Conservation (phyloP, 1,140 invertebrate genomes). For the Drosophila willistoni region DNA sequence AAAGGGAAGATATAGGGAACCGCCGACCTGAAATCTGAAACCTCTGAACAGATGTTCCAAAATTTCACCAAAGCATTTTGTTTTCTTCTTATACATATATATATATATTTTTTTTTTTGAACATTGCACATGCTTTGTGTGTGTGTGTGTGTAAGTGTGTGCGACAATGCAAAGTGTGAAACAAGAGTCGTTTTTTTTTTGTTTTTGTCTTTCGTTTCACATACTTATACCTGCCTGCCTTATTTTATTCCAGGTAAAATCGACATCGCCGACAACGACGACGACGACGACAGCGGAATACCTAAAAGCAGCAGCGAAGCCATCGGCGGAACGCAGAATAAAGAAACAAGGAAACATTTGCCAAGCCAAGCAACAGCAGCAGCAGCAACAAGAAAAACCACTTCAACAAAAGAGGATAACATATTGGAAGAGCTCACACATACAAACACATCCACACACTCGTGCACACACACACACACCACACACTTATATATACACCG, state of each 20-base stretch:
- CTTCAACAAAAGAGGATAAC: conserved; percentile 82
- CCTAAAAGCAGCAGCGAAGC: conserved; percentile 61
- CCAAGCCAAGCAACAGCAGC: conserved; percentile 58
- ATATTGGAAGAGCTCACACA: conserved; percentile 72
- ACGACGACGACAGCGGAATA: conserved; percentile 74
- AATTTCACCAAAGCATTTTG: conserved; percentile 57
- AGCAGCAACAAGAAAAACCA: conserved; percentile 77
- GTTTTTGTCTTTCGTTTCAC: conserved; percentile 3
- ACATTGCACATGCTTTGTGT: conserved; percentile 33
- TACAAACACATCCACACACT: conserved; percentile 30
- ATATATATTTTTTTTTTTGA: background rate
- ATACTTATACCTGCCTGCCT: conserved; percentile 75
- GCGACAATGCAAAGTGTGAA: conserved; percentile 77
- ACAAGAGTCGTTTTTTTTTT: conserved; percentile 77
- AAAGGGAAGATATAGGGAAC: conserved; percentile 30
- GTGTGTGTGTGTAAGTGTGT: conserved; percentile 39
- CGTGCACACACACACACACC: conserved; percentile 10
- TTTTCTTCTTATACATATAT: no score
- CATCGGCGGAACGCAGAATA: conserved; percentile 69
- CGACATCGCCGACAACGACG: conserved; percentile 60
- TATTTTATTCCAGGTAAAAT: conserved; percentile 78
- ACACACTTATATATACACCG: background rate
- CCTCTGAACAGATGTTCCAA: conserved; percentile 48
- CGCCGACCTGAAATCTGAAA: conserved; percentile 71
- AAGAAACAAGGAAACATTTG: conserved; percentile 82